These are phyloP conservation scores for Oceanites oceanicus DNA, from an alignment of 2,113 vertebrate genomes.

Conservation along the genomic window DNA sequence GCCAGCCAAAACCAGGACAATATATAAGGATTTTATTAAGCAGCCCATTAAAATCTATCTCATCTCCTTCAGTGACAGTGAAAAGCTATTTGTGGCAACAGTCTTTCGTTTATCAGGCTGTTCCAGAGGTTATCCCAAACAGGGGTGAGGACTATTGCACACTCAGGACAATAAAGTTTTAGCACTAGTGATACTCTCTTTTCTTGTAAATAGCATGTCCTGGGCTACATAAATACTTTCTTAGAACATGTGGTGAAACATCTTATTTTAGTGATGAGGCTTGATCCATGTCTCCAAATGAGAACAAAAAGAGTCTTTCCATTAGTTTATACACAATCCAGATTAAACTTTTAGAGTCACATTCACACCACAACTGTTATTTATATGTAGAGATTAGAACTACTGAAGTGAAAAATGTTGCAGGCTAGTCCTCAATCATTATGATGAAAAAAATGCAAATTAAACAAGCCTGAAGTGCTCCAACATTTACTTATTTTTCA, in stretches of 20 bases:
- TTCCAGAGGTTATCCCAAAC: background rate
- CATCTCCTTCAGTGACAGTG: background rate
- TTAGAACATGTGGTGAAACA: background rate
- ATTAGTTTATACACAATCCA: background rate
- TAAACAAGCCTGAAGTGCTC: background rate
- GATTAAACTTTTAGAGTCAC: background rate
- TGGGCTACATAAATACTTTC: background rate
- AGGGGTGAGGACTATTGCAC: background rate
- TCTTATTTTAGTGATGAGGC: background rate
- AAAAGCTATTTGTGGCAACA: background rate
- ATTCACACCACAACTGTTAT: background rate
- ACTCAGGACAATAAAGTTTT: background rate
- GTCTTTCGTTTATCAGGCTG: background rate
- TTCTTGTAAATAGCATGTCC: background rate
- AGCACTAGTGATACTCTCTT: background rate
- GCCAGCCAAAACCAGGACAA: too few relatives aligned
- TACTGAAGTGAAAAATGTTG: background rate
- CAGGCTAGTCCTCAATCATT: background rate
- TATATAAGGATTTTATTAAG: background rate
- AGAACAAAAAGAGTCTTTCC: background rate
- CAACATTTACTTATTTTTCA: background rate
- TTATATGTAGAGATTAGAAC: background rate
- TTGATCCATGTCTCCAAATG: background rate
- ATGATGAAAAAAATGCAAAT: background rate
- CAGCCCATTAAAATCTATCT: background rate